Percentiles rank a stretch among this genome's conserved stretches.
Conservation (phyloP, 1,140 invertebrate species). For the Sitophilus oryzae region DNA sequence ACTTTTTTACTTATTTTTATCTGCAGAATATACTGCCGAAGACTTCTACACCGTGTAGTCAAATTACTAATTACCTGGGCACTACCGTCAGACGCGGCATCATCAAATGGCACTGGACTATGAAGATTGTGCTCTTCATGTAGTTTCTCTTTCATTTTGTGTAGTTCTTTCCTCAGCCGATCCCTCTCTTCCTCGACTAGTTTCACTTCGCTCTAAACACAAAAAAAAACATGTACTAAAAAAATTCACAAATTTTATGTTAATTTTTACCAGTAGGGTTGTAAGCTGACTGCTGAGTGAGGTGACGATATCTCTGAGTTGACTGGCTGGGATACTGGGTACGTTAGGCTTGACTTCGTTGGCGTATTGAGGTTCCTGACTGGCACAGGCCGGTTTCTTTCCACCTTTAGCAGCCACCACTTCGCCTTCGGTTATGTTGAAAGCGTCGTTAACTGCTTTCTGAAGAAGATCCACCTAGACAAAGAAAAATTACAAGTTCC, state of each 20-base stretch:
- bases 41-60: too few species aligned
- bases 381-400: conserved; percentile 31
- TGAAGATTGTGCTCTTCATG: conserved; percentile 50
- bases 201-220: conserved; percentile 61
- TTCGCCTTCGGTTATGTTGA: conserved; percentile 49
- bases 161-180: conserved; percentile 63
- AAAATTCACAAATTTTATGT: not conserved
- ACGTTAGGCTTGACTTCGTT: conserved; percentile 8
- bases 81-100: conserved; percentile 13
- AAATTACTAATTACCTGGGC: conserved; percentile 15
- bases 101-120: conserved; percentile 24
- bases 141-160: conserved; percentile 63
- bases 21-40: too few species aligned
- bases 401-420: conserved; percentile 40
- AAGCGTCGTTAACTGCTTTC: conserved; percentile 47
- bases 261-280: conserved; percentile 49
- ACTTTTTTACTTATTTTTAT: too few species aligned
- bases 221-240: conserved; percentile 12
- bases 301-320: conserved; percentile 48
- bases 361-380: conserved; percentile 25
- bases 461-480: conserved; percentile 45
- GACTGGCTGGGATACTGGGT: conserved; percentile 46
- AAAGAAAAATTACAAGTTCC: conserved; percentile 26
- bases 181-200: conserved; percentile 71
- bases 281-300: conserved; percentile 53